Percentiles rank a stretch among this genome's conserved stretches.
Conservation (phyloP, 2,888 invertebrate species). For the Nomada fabriciana region DNA sequence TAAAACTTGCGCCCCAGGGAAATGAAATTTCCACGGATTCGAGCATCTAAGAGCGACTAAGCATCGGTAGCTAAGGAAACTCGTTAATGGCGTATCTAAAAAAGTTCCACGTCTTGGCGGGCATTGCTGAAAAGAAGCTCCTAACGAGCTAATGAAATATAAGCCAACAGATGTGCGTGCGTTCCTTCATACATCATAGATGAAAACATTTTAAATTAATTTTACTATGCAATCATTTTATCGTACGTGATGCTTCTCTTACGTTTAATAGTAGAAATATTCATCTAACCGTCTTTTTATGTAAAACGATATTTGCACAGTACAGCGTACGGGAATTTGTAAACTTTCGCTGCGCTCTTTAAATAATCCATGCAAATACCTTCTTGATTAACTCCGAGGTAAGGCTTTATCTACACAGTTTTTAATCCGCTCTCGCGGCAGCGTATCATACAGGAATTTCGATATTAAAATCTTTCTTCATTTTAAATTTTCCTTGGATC, state of each 20-base stretch:
- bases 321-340: neutral
- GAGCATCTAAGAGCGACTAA: slow-evolving; percentile 45
- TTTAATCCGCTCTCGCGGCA: no score
- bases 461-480: neutral
- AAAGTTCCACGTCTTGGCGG: slow-evolving; percentile 40
- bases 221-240: neutral
- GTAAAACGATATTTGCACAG: neutral
- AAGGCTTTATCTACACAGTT: no score
- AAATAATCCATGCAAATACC: slow-evolving; percentile 25
- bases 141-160: slow-evolving; percentile 51
- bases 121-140: slow-evolving; percentile 25
- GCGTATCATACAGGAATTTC: neutral
- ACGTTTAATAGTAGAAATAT: neutral
- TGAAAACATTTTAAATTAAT: neutral
- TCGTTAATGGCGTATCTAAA: slow-evolving; percentile 57
- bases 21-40: slow-evolving; percentile 65
- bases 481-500: neutral
- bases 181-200: neutral
- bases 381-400: neutral
- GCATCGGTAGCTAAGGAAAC: slow-evolving; percentile 53
- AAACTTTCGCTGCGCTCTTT: slow-evolving; percentile 18
- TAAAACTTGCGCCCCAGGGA: slow-evolving; percentile 61
- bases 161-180: slow-evolving; percentile 11
- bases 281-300: neutral
- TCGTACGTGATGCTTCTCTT: neutral